These are phyloP conservation scores for Chelonus formosanus DNA, from an alignment of 2,888 invertebrate genomes.

Conservation along the genomic window DNA sequence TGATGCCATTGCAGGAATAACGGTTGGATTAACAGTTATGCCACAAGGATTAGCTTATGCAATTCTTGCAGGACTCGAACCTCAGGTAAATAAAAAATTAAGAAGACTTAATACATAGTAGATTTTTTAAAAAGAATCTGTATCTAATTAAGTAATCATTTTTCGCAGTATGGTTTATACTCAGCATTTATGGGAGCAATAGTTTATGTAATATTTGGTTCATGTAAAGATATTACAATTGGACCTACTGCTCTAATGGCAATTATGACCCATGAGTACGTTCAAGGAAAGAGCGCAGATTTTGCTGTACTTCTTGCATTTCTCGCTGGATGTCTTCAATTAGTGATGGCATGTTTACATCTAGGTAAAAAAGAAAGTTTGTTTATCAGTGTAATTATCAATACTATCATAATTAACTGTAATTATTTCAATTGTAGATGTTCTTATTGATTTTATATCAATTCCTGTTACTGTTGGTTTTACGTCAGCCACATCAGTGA, in stretches of 20 bases:
- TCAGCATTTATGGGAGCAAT: conserved; percentile 95
- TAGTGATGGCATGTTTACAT: conserved; percentile 83
- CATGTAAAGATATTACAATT: conserved; percentile 86
- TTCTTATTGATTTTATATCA: conserved; percentile 89
- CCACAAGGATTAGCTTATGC: conserved; percentile 88
- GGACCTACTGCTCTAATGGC: conserved; percentile 96
- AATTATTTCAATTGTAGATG: conserved; percentile 69
- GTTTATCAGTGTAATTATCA: not conserved
- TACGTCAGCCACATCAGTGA: conserved; percentile 90
- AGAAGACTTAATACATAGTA: too few relatives aligned
- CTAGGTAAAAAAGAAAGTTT: conserved; percentile 70
- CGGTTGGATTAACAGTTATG: conserved; percentile 92
- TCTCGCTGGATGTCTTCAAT: conserved; percentile 81
- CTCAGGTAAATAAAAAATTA: conserved; percentile 67
- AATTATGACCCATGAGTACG: conserved; percentile 86
- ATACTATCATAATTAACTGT: not conserved
- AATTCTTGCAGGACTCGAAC: conserved; percentile 80
- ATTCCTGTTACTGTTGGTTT: conserved; percentile 90
- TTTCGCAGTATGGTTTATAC: conserved; percentile 88
- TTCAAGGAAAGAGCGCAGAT: conserved; percentile 75
- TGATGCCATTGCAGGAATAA: conserved; percentile 89
- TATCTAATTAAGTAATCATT: not conserved
- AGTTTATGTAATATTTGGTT: conserved; percentile 89
- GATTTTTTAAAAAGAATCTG: too few relatives aligned
- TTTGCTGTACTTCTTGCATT: conserved; percentile 87